These are phyloP conservation scores for Takifugu ocellatus DNA, from an alignment of 2,797 vertebrate genomes.

Conservation along the genomic window DNA sequence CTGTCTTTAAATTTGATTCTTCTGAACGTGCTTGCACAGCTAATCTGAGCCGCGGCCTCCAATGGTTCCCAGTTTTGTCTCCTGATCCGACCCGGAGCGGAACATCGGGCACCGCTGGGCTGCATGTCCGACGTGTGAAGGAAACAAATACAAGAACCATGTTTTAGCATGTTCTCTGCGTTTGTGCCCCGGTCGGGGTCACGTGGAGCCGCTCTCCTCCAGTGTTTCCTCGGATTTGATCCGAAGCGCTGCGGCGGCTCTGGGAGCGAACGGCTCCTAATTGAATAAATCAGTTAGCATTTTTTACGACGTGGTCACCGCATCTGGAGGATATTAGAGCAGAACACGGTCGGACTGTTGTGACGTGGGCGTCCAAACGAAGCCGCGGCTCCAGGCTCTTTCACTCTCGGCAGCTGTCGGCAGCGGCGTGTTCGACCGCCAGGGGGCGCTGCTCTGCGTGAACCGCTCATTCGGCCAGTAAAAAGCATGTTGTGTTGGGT, in stretches of 20 bases:
- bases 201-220: no score
- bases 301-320: background rate
- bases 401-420: background rate
- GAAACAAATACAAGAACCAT: background rate
- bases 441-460: no score
- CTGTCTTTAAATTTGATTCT: no score
- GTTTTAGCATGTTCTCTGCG: background rate
- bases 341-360: background rate
- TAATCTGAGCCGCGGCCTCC: no score
- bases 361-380: background rate
- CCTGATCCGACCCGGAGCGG: no score
- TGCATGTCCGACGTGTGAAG: background rate
- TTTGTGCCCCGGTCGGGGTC: no score
- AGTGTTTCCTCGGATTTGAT: background rate
- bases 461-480: no score
- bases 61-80: no score
- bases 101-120: no score
- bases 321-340: background rate
- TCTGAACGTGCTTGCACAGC: no score
- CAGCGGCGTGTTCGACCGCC: no score
- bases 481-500: slow-evolving; percentile 5
- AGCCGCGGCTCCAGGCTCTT: background rate
- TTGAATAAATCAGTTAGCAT: background rate
- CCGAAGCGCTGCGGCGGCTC: background rate
- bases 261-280: background rate